Base-by-base conservation (phyloP, 2,888 invertebrate genomes). In the Notodonta ziczac region DNA sequence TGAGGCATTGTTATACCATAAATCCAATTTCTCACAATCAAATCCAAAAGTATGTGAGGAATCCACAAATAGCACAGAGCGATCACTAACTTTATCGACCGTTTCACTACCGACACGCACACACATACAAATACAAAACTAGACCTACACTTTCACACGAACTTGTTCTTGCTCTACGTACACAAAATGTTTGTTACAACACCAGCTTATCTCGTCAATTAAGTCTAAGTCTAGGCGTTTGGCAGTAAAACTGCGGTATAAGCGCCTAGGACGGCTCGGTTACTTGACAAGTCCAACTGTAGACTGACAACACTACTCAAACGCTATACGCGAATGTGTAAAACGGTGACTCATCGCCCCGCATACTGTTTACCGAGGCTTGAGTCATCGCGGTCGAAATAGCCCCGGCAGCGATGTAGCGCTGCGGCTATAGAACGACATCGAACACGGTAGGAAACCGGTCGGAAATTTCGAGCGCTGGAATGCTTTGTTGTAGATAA, bases 271-370 rank as follows among this genome's bases (percentile, higher is more conserved):
- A 88, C 82, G 77, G 84, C 83, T 84, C 81, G 84, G 84, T 88
- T 89, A 82, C 91, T 91, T 88, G 86, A 89, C 88, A 87, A 91
- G 90, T 88, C 89, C 90, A 87, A 92, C 89, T 85, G 86, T 90
- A 91, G 90, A 93, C 93, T 93, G 93, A 93, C 93, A 93, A 93
- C 91, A 92, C 88, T 82, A 90, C 89, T 92, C 91, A 88, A 93
- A 92, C 90, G 91, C 93, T 92, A 89, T 90, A 93, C 93, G 93
- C 93, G 92, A 93, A 93, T 93, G 93, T 93, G 93, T 93, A 93
- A 93, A 93, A 91, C 88, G 92, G 93, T 93, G 93, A 93, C 92
- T 93, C 93, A 93, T 93, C 93, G 93, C 89, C 93, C 93, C 93
- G 93, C 93, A 93, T 93, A 92, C 93, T 93, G 93, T 93, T 93